Evolutionary conservation across 2,113 vertebrate species (phyloP).

Genomic region (Origma solitaria): DNA sequence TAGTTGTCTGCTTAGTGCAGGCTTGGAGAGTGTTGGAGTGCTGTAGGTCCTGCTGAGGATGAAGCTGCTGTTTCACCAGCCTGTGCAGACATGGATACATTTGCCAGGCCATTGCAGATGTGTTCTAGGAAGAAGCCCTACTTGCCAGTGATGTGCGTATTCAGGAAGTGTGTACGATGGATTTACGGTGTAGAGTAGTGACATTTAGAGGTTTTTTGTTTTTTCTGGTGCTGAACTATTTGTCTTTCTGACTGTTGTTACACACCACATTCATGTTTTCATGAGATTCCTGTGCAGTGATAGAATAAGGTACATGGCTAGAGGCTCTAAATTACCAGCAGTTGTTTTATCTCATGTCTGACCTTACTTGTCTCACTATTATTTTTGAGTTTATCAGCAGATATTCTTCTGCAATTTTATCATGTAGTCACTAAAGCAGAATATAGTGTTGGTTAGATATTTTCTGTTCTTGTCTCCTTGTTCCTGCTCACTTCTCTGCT

Average conservation of each 20-base stretch:
- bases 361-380: background rate
- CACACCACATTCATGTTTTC: background rate
- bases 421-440: background rate
- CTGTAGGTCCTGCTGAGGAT: background rate
- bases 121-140: background rate
- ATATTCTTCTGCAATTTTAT: background rate
- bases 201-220: background rate
- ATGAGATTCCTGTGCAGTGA: background rate
- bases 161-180: background rate
- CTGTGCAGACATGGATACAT: background rate
- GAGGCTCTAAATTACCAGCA: background rate
- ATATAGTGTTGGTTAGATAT: background rate
- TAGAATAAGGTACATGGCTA: background rate
- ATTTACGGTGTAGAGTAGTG: background rate
- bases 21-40: accelerated
- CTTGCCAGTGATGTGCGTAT: background rate
- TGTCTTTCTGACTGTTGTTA: background rate
- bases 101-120: accelerated
- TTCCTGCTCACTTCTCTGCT: background rate
- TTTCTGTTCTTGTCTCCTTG: background rate
- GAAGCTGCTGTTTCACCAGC: background rate
- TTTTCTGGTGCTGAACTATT: background rate
- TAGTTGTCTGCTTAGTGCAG: background rate
- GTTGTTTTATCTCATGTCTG: background rate
- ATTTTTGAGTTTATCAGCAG: conserved; percentile 1